Evolutionary conservation across 2,113 vertebrate genomes (phyloP).

Genomic region (Spilogale gracilis): DNA sequence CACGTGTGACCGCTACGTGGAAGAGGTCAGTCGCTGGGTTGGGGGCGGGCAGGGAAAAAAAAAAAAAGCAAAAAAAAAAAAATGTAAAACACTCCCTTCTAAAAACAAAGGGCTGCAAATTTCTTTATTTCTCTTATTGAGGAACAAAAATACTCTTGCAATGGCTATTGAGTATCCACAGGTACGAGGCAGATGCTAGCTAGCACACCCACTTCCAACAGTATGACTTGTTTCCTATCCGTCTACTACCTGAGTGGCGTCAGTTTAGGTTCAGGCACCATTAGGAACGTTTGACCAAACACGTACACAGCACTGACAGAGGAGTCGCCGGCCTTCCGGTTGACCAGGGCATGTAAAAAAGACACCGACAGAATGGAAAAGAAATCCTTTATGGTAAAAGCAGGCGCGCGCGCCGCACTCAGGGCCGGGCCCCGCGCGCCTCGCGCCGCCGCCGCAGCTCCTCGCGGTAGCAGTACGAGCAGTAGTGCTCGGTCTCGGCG

Average conservation of each 20-base stretch:
- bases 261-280: constrained; percentile 93
- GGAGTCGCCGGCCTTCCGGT: constrained; percentile 88
- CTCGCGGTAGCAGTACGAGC: constrained; percentile 99
- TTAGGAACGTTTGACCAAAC: constrained; percentile 90
- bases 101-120: constrained; percentile 85
- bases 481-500: constrained; percentile 97
- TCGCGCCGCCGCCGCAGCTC: constrained; percentile 96
- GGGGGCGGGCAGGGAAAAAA: neutral
- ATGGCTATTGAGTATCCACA: constrained; percentile 85
- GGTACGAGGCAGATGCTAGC: constrained; percentile 87
- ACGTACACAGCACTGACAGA: constrained; percentile 89
- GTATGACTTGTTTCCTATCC: constrained; percentile 87
- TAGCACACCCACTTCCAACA: constrained; percentile 81
- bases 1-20: constrained; percentile 54
- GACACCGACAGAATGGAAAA: constrained; percentile 88
- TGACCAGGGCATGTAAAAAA: constrained; percentile 88
- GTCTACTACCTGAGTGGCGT: constrained; percentile 93
- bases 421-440: constrained; percentile 90
- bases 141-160: constrained; percentile 86
- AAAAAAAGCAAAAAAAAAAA: constrained; percentile 45
- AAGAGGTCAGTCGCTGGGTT: constrained; percentile 74
- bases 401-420: constrained; percentile 68
- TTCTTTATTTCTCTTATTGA: constrained; percentile 81
- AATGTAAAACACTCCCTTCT: constrained; percentile 85
- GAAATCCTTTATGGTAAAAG: constrained; percentile 54